Evolutionary conservation across 1,140 invertebrate genomes (phyloP).

Genomic region (Daktulosphaira vitifoliae): DNA sequence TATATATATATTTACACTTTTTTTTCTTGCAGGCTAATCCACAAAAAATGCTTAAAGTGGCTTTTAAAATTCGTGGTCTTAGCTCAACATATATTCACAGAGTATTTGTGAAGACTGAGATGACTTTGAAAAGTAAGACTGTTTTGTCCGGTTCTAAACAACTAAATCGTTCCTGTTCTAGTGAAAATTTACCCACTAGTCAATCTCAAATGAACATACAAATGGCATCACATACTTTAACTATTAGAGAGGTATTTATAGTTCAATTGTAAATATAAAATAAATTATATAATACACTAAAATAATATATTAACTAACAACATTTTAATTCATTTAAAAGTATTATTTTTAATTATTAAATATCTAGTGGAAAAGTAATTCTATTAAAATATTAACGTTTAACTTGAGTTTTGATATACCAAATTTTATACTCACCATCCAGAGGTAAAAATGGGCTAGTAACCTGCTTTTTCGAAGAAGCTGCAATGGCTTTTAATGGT

Average conservation of each 20-base stretch:
- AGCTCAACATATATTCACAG: constrained; percentile 85
- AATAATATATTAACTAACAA: too few species aligned
- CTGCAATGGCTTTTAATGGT: too few species aligned
- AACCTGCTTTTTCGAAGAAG: too few species aligned
- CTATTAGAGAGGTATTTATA: constrained; percentile 82
- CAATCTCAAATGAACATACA: constrained; percentile 86
- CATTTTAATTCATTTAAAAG: too few species aligned
- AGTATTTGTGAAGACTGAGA: constrained; percentile 84
- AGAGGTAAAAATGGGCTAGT: too few species aligned
- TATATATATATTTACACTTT: too few species aligned
- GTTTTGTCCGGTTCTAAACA: constrained; percentile 57
- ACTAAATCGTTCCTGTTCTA: constrained; percentile 66
- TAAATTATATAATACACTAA: not conserved
- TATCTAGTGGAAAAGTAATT: too few species aligned
- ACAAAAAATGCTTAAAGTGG: constrained; percentile 75
- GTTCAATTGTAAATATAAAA: too few species aligned
- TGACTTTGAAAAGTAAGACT: constrained; percentile 73
- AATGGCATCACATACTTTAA: constrained; percentile 85
- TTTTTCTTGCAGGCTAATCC: constrained; percentile 53
- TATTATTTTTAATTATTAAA: too few species aligned
- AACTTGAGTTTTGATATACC: too few species aligned
- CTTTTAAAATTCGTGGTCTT: constrained; percentile 80
- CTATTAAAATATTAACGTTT: too few species aligned
- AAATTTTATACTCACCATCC: too few species aligned
- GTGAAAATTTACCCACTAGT: constrained; percentile 79